These are phyloP conservation scores for Agraylea sexmaculata DNA, from an alignment of 1,140 invertebrate species.

Conservation along the genomic window DNA sequence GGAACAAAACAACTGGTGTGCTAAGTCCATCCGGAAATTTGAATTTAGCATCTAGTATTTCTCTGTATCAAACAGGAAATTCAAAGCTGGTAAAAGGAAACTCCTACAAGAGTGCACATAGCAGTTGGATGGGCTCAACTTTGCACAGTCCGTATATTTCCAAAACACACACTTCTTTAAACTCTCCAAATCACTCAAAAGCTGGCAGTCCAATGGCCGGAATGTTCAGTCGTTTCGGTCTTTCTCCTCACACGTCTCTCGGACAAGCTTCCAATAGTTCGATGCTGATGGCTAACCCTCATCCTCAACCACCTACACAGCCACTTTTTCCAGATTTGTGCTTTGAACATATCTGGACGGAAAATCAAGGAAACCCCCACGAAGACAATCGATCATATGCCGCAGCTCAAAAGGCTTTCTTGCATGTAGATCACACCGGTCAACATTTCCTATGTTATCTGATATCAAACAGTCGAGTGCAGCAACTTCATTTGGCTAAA, in stretches of 20 bases:
- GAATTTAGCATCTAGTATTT: slow-evolving; percentile 22
- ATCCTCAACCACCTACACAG: slow-evolving; percentile 41
- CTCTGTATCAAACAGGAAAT: slow-evolving; percentile 23
- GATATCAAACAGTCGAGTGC: slow-evolving; percentile 44
- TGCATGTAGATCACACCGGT: slow-evolving; percentile 69
- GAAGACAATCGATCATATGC: slow-evolving; percentile 34
- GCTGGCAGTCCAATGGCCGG: slow-evolving; percentile 52
- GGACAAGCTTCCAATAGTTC: slow-evolving; percentile 35
- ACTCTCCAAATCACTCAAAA: slow-evolving; percentile 33
- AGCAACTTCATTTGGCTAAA: slow-evolving; percentile 58
- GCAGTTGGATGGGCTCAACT: slow-evolving; percentile 28
- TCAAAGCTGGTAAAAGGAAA: slow-evolving; percentile 5
- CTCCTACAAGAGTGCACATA: slow-evolving; percentile 15
- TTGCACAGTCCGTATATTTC: slow-evolving; percentile 31
- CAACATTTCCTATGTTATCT: slow-evolving; percentile 78
- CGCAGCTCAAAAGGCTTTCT: slow-evolving; percentile 64
- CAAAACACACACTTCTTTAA: slow-evolving; percentile 24
- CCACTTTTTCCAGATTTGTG: slow-evolving; percentile 74
- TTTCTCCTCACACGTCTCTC: slow-evolving; percentile 36
- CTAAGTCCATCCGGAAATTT: slow-evolving; percentile 37
- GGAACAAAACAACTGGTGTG: slow-evolving; percentile 35
- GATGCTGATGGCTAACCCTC: slow-evolving; percentile 28
- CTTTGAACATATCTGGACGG: slow-evolving; percentile 81
- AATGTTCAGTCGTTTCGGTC: slow-evolving; percentile 33
- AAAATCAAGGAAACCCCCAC: slow-evolving; percentile 45